Evolutionary conservation across 2,113 vertebrate genomes (phyloP), one percentile per base, ranked within the genome.

Genomic region (Pluvianellus socialis): DNA sequence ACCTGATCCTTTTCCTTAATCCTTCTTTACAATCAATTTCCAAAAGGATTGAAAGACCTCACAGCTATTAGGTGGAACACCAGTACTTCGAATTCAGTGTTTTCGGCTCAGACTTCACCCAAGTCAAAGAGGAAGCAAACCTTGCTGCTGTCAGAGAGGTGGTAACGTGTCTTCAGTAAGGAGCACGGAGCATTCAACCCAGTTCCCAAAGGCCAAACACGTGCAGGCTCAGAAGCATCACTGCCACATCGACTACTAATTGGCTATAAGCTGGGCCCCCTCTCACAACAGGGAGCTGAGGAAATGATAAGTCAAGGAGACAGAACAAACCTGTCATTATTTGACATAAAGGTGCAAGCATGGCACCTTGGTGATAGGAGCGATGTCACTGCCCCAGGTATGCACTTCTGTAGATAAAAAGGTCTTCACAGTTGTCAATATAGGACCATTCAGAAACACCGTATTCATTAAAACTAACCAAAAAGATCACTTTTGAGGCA

Each of bases 401-500:
- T 8, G 45, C 1, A 1, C 26, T 20, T 97, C 72, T 73, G 42
- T 22, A 81, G 58, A 89, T 32, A 65, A 95, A 91, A 85, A 10
- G 21, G 7, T 52, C 66, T 71, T 73, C 47, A 32, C 18, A 30
- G 23, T 3, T 97, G 87, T 79, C 81, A 73, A 30, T 79, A 66
- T 1, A 79, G 42, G 44, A 71, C 61, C 44, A 26, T 85, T 84
- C 88, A 68, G 42, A 80, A 44, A 85, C 47, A 72, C 62, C 3
- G 21, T 79, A 86, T 70, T 92, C 68, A 97, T 96, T 96, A 95
- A 94, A 95, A 90, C 27, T 40, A 90, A 92, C 83, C 52, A 89
- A 85, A 94, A 75, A 42, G 17, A 58, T 53, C 24, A 44, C 68
- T 94, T 90, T 86, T 71, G 22, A 30, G 80, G 76, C 58, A 93